Conservation (phyloP, 1,140 invertebrate genomes). For the Scaptodrosophila lebanonensis region DNA sequence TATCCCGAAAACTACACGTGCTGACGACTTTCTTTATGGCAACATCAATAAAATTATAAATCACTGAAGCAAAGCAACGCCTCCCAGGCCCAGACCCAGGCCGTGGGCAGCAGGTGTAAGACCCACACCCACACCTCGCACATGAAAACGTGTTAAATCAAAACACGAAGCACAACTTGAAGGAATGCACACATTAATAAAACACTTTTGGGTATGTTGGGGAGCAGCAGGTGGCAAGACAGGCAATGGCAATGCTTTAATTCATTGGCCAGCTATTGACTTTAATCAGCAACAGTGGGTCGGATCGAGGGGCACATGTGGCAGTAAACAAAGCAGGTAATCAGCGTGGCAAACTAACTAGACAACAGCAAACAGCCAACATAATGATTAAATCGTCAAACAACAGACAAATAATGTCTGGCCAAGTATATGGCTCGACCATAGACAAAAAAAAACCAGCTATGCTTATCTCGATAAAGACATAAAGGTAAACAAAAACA, state of each 20-base stretch:
- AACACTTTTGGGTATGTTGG: constrained; percentile 27
- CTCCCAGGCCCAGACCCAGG: too few species aligned
- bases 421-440: constrained; percentile 28
- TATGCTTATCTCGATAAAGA: too few species aligned
- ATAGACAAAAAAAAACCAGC: constrained; percentile 26
- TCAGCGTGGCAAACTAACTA: constrained; percentile 12
- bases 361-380: constrained; percentile 12
- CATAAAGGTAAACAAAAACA: constrained; percentile 36
- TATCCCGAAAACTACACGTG: constrained; percentile 25
- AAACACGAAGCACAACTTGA: constrained; percentile 35
- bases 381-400: not conserved
- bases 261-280: too few species aligned
- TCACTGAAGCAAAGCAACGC: constrained; percentile 34
- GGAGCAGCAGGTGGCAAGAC: constrained; percentile 1
- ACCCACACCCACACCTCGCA: constrained; percentile 22
- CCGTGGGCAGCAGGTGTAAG: not conserved
- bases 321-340: too few species aligned
- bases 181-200: constrained; percentile 57
- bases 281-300: too few species aligned
- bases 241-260: constrained; percentile 16
- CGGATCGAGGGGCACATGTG: too few species aligned
- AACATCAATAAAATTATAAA: constrained; percentile 57
- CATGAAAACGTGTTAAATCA: constrained; percentile 60
- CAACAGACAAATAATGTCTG: constrained; percentile 15
- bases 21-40: constrained; percentile 27